A percentile compares a stretch with the other conserved stretches of the same genome.
Evolutionary conservation across 2,888 invertebrate genomes (phyloP).

Genomic region (Amphipyra tragopoginis): DNA sequence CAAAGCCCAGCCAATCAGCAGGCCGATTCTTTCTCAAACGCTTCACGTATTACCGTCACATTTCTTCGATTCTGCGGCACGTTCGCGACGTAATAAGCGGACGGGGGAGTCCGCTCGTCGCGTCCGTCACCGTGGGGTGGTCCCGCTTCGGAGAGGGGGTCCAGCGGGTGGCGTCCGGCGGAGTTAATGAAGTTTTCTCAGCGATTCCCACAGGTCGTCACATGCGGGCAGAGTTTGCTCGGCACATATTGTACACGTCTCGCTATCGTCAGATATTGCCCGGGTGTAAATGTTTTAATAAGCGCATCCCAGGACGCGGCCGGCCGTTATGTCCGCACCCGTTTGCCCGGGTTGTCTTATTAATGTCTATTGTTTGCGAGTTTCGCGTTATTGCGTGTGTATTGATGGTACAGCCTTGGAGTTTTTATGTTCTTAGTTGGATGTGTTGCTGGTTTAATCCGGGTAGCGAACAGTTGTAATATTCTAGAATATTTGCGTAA

Average conservation of each 20-base stretch:
- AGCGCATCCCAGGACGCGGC: conserved; percentile 83
- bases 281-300: conserved; percentile 89
- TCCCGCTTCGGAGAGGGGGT: conserved; percentile 57
- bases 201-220: conserved; percentile 90
- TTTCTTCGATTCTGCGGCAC: conserved; percentile 90
- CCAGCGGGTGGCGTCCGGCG: conserved; percentile 74
- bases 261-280: conserved; percentile 85
- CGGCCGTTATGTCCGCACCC: conserved; percentile 74
- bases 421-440: conserved; percentile 60
- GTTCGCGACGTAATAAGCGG: conserved; percentile 89
- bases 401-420: conserved; percentile 68
- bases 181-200: conserved; percentile 90
- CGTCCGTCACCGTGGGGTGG: conserved; percentile 76
- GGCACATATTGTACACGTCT: conserved; percentile 88
- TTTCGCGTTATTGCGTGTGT: conserved; percentile 84
- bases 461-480: conserved; percentile 13
- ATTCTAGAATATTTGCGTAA: conserved; percentile 15
- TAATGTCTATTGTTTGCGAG: conserved; percentile 89
- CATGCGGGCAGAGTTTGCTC: conserved; percentile 86
- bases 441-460: conserved; percentile 43
- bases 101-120: conserved; percentile 77
- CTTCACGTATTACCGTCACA: conserved; percentile 88
- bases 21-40: conserved; percentile 83
- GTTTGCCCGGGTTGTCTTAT: conserved; percentile 80
- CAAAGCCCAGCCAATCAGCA: conserved; percentile 86